phyloP scores from a whole-genome alignment of 2,113 vertebrate genomes.

The Brachypodius melanocephalos region DNA sequence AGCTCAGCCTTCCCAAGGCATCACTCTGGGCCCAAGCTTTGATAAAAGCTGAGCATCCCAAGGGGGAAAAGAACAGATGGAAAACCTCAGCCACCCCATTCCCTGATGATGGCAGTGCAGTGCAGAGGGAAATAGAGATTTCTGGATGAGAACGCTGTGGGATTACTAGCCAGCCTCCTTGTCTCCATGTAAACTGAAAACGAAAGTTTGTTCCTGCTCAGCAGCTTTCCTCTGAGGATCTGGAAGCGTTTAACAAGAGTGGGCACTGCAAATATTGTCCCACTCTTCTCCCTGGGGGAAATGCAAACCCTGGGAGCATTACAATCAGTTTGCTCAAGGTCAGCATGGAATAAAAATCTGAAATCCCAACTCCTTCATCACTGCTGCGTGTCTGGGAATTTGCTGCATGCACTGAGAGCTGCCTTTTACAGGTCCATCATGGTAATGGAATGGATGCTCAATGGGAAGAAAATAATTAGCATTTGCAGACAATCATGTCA shows the following conservation, averaged over 20 bases:
- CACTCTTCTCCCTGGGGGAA: background rate
- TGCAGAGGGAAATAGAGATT: background rate
- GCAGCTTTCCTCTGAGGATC: background rate
- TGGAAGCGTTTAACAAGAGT: background rate
- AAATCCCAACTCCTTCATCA: background rate
- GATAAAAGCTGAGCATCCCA: background rate
- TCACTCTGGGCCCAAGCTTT: background rate
- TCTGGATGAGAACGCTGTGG: background rate
- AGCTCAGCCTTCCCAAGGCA: background rate
- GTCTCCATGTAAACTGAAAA: background rate
- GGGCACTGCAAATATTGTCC: background rate
- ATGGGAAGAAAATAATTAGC: conserved; percentile 49
- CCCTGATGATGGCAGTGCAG: background rate
- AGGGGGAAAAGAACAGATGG: background rate
- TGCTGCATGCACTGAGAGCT: background rate
- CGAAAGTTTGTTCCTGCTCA: background rate
- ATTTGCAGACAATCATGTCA: conserved; percentile 35
- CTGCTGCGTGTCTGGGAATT: background rate
- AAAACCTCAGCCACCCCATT: background rate
- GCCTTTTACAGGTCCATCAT: background rate
- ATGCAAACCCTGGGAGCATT: background rate
- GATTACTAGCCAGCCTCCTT: background rate
- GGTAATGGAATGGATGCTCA: conserved; percentile 13
- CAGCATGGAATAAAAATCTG: background rate
- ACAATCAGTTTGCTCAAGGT: conserved; percentile 13